A percentile compares a stretch with the other conserved stretches of the same genome.
Evolutionary conservation across 2,888 invertebrate species (phyloP).

Genomic region (Acanthopleura granulata): DNA sequence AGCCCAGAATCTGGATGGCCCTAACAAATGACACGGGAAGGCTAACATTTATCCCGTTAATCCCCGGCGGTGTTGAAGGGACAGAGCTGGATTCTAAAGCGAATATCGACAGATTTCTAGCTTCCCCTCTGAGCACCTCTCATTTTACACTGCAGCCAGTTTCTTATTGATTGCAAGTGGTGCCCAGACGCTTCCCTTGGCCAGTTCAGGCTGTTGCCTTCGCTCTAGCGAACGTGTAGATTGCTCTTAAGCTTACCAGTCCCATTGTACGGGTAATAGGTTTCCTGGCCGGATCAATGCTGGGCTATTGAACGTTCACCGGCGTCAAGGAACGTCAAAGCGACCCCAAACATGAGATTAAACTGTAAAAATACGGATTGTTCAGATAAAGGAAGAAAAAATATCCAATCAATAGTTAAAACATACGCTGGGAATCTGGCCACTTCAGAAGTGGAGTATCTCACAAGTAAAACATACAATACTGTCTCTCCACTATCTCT

Average conservation of each 20-base stretch:
- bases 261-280: not conserved
- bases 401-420: not conserved
- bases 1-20: not conserved
- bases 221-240: not conserved
- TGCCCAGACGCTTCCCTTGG: not conserved
- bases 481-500: too few species aligned
- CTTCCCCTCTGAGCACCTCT: not conserved
- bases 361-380: not conserved
- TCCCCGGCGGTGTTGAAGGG: not conserved
- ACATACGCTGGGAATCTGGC: too few species aligned
- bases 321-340: not conserved
- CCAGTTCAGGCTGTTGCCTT: not conserved
- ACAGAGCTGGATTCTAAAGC: not conserved
- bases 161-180: not conserved
- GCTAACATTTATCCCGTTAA: conserved; percentile 8
- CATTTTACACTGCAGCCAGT: not conserved
- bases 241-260: not conserved
- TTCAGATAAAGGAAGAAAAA: not conserved
- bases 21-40: conserved; percentile 1
- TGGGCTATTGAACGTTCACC: not conserved
- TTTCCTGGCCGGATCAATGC: not conserved
- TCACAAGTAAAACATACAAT: too few species aligned
- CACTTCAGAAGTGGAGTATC: too few species aligned
- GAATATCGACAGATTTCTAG: conserved; percentile 12
- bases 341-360: not conserved